Base-by-base conservation (phyloP, 2,888 invertebrate genomes). In the Dusona sp. region DNA sequence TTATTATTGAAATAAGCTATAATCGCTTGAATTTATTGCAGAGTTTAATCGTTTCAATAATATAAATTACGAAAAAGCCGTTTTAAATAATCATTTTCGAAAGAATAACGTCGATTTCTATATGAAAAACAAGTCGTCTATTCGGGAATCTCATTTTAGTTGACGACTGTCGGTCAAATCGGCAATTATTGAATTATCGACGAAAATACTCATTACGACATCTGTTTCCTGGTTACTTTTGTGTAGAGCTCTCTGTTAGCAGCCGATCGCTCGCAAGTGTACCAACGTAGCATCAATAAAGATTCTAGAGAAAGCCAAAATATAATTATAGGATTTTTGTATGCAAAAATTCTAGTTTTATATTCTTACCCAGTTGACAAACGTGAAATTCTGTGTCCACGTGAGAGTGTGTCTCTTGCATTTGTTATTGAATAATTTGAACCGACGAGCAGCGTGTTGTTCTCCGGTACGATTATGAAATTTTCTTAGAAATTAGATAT, bases 221-320 rank as follows among this genome's bases (percentile, higher is more conserved):
- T n/a, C n/a, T n/a, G n/a, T n/a, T n/a, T n/a, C n/a, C n/a, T n/a
- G n/a, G n/a, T n/a, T n/a, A n/a, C n/a, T n/a, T n/a, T n/a, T n/a
- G n/a, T n/a, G n/a, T n/a, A n/a, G n/a, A n/a, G n/a, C n/a, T 13
- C 64, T 33, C 25, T 9, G 13, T 19, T 65, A 65, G 51, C 42
- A 73, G n/a, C 33, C 2, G 48, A 54, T 33, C 51, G 19, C 73
- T 36, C 36, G 19, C 73, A 19, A 70, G 57, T 16, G 57, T 64
- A 64, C 75, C 75, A 42, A 25, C 29, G 42, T n/a, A n/a, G n/a
- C 9, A 1, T 61, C 2, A 45, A 25, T 3, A 64, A 75, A 75
- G 42, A 45, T n/a, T 36, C 65, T 77, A 65, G 48, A 77, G 67
- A 77, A 48, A 65, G 22, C 11, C 51, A 36, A 64, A 33, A n/a